These are phyloP conservation scores for Trachelipus rathkii DNA, from an alignment of 1,140 invertebrate genomes.

Conservation along the genomic window DNA sequence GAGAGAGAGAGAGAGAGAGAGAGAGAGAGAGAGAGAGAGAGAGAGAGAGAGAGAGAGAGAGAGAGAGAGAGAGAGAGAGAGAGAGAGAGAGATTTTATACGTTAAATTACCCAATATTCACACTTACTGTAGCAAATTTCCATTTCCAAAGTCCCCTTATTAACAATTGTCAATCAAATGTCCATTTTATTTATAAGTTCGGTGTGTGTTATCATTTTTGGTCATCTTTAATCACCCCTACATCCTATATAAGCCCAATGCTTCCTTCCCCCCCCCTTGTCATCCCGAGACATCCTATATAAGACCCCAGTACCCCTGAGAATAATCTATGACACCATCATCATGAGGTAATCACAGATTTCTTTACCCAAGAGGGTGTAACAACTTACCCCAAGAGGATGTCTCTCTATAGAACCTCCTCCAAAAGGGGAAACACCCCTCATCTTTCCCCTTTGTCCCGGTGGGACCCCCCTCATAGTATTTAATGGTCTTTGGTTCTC, in stretches of 20 bases:
- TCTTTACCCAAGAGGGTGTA: neutral
- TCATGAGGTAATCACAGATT: slow-evolving; percentile 7
- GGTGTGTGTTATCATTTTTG: neutral
- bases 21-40: no score
- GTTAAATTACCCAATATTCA: neutral
- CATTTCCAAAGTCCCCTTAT: neutral
- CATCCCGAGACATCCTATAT: neutral
- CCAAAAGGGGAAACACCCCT: neutral
- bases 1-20: no score
- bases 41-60: no score
- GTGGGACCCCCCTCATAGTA: neutral
- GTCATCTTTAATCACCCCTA: neutral
- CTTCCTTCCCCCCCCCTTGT: no score
- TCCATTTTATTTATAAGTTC: neutral
- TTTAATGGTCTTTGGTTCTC: neutral
- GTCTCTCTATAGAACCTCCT: neutral
- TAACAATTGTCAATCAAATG: slow-evolving; percentile 1
- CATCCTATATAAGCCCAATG: neutral
- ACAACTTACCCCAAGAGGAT: neutral
- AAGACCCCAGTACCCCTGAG: neutral
- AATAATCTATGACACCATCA: neutral
- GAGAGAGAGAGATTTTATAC: no score
- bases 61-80: no score
- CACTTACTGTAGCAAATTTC: neutral
- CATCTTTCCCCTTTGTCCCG: neutral